Evolutionary conservation across 2,888 invertebrate species (phyloP).

Genomic region (Prosapia bicincta): DNA sequence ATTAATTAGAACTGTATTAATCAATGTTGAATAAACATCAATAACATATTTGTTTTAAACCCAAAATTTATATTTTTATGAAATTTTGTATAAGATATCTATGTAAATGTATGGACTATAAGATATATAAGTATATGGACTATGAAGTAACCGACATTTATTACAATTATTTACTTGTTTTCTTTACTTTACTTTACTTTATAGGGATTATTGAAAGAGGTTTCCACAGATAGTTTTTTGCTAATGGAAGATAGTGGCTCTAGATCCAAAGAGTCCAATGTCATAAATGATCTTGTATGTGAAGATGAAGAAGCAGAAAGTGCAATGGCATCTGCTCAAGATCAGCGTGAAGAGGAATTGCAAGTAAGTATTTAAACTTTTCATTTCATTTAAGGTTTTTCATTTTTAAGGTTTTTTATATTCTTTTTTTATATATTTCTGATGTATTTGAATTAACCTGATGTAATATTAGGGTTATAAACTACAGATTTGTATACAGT

Average conservation of each 20-base stretch:
- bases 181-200: background rate
- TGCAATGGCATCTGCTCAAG: slow-evolving; percentile 91
- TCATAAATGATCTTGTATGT: slow-evolving; percentile 60
- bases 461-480: too few species aligned
- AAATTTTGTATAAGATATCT: background rate
- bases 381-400: too few species aligned
- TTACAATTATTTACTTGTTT: background rate
- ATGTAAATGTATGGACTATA: background rate
- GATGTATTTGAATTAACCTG: too few species aligned
- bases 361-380: too few species aligned
- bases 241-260: slow-evolving; percentile 64
- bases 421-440: too few species aligned
- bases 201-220: slow-evolving; percentile 73
- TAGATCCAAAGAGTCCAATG: slow-evolving; percentile 52
- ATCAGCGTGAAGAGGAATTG: slow-evolving; percentile 89
- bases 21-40: too few species aligned
- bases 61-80: background rate
- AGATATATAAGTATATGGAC: background rate
- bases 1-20: too few species aligned
- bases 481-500: too few species aligned
- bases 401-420: too few species aligned
- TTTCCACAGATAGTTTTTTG: slow-evolving; percentile 67
- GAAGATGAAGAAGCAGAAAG: slow-evolving; percentile 92
- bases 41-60: too few species aligned
- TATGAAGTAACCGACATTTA: background rate